Base-by-base conservation (phyloP, 2,113 vertebrate genomes). In the Pontoporia blainvillei region DNA sequence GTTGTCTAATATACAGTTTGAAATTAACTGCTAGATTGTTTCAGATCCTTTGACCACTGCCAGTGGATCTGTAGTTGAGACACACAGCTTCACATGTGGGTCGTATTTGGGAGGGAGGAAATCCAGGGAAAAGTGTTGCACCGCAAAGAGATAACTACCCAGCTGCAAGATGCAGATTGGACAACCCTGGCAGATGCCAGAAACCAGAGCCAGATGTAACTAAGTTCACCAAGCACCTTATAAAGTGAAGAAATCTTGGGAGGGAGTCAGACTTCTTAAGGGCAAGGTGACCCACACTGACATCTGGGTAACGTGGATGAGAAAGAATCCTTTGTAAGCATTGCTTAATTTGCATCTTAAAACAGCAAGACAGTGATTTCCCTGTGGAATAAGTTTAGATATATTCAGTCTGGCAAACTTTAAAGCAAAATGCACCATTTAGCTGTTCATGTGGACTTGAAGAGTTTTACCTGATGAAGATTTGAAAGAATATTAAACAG, bases 261-360 rank as follows among this genome's bases (percentile, higher is more conserved):
- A 89, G 81, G 78, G 54, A 75, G 44, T 62, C 57, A 81, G 71
- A 59, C 7, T 54, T 85, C 36, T 88, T 75, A n/a, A 44, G 61
- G 91, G 75, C 82, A 72, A 85, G 71, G 29, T 54, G 87, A 95
- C 83, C 94, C 67, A 93, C 75, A 18, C 12, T 52, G 73, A 86
- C 46, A 62, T 79, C 69, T 85, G 67, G 36, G n/a, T 52, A 66
- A 64, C 8, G 18, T 5, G 36, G 52, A 85, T 69, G 66, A 97
- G 41, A 93, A 57, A 96, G 29, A 39, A 39, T 2, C 8, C 11
- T 83, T 62, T 54, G 61, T 29, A 41, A 95, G 8, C 18, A 46
- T 23, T 39, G 46, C 67, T n/a, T 67, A 71, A 66, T 83, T 75
- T 90, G 34, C 82, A 39, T 78, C 91, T 86, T 86, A 86, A 66